Percentiles rank a stretch among this genome's conserved stretches.
These are phyloP conservation scores for Heliangelus exortis DNA, from an alignment of 2,797 vertebrate genomes.

Conservation along the genomic window DNA sequence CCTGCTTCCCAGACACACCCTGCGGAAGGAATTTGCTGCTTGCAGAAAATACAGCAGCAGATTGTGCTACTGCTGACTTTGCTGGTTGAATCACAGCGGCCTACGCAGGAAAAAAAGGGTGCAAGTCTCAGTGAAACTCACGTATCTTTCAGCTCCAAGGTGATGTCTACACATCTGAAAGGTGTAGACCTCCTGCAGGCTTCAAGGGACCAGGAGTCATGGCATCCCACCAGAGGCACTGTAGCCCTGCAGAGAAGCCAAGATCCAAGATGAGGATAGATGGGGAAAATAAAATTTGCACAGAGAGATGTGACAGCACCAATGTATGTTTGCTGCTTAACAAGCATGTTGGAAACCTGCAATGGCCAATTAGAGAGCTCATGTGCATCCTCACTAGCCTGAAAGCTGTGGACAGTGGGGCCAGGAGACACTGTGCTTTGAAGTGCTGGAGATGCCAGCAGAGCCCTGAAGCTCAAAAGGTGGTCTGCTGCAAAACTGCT, in stretches of 20 bases:
- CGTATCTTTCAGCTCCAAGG: background rate
- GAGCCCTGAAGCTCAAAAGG: background rate
- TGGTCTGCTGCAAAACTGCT: rapidly evolving
- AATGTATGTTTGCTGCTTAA: background rate
- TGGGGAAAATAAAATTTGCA: background rate
- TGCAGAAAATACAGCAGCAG: background rate
- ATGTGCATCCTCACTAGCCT: background rate
- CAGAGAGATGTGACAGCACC: rapidly evolving
- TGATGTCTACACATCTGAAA: background rate
- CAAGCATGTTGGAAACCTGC: background rate
- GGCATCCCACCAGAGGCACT: background rate
- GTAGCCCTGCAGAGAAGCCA: background rate
- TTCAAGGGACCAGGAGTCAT: background rate
- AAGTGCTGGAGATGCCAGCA: background rate
- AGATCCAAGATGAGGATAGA: background rate
- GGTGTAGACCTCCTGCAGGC: rapidly evolving
- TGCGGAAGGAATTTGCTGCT: background rate
- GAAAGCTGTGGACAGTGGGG: rapidly evolving
- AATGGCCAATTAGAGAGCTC: background rate
- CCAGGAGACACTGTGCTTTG: rapidly evolving
- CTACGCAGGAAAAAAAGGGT: background rate
- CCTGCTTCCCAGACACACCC: rapidly evolving
- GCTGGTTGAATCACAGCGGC: background rate
- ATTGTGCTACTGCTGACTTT: background rate
- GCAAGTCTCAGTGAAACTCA: background rate